Evolutionary conservation across 2,113 vertebrate genomes (phyloP).

Genomic region (Stomatorhinus ivindoensis): DNA sequence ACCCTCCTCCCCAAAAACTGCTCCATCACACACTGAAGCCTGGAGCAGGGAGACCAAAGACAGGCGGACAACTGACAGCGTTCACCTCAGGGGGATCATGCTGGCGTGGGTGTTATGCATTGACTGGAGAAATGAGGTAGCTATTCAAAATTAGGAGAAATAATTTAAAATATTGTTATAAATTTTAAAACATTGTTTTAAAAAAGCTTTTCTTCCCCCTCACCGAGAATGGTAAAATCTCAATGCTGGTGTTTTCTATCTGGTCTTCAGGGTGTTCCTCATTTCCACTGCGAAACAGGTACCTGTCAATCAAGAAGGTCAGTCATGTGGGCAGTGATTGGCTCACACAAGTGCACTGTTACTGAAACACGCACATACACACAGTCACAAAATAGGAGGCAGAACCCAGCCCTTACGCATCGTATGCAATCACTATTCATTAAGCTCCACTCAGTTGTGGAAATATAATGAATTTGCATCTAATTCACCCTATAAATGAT

Average conservation of each 20-base stretch:
- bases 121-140: neutral
- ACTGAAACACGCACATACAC: neutral
- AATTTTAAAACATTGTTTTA: neutral
- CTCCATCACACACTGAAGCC: neutral
- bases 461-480: neutral
- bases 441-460: neutral
- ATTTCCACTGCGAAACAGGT: constrained; percentile 92
- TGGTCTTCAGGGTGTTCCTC: constrained; percentile 90
- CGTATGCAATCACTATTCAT: neutral
- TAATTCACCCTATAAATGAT: neutral
- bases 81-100: neutral
- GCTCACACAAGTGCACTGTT: constrained; percentile 16
- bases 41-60: neutral
- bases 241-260: constrained; percentile 88
- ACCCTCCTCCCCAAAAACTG: neutral
- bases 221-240: constrained; percentile 86
- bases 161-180: no score
- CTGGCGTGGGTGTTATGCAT: neutral
- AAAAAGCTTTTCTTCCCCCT: constrained; percentile 10
- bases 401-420: no score
- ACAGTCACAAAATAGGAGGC: neutral
- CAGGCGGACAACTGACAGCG: neutral
- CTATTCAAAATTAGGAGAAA: neutral
- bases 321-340: neutral
- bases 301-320: constrained; percentile 59